Evolutionary conservation across 2,888 invertebrate genomes (phyloP), one percentile per base, ranked within the genome.

Genomic region (Pollenia labialis): DNA sequence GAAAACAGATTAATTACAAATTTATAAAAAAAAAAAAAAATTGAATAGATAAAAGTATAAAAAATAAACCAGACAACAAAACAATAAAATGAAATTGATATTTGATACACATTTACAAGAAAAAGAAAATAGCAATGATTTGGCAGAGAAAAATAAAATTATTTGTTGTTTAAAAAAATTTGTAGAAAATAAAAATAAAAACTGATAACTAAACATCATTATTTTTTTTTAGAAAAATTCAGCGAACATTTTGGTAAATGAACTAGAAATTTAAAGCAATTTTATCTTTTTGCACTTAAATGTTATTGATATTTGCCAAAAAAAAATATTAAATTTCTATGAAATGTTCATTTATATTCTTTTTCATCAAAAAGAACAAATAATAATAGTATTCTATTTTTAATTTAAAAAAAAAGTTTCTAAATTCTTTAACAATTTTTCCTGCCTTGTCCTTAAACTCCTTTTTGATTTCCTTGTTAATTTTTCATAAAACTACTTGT

Each of bases 1-100:
- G n/a, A 40, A 81, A 32, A 72, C 69, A 77, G 40, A 83, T 66
- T 77, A 83, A 83, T 76, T 77, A 77, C 77, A 83, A 83, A 77
- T 58, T 42, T 44, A 48, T 3, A 11, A 16, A 48, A 11, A 52
- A 60, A 16, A 48, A 11, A 52, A 60, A 44, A 52, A 23, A 10
- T 2, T 23, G 23, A 23, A 69, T 14, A 76, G 0, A 40, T 16
- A 52, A 18, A 12, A 10, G 14, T 44, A 80, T 18, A 50, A 60
- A 79, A 69, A 54, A 23, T 44, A 58, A 23, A 81, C n/a, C 44
- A 81, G 75, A 76, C 68, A 71, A 10, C 44, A 50, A 32, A 68
- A 60, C 50, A 75, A 75, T 75, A 42, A 60, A 71, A 42, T 77
- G 50, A 44, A 83, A 77, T 71, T 56, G 64, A 71, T 76, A 72